A percentile compares a stretch with the other conserved stretches of the same genome.
phyloP scores from a whole-genome alignment of 2,797 vertebrate species.

The Hydrolagus colliei region DNA sequence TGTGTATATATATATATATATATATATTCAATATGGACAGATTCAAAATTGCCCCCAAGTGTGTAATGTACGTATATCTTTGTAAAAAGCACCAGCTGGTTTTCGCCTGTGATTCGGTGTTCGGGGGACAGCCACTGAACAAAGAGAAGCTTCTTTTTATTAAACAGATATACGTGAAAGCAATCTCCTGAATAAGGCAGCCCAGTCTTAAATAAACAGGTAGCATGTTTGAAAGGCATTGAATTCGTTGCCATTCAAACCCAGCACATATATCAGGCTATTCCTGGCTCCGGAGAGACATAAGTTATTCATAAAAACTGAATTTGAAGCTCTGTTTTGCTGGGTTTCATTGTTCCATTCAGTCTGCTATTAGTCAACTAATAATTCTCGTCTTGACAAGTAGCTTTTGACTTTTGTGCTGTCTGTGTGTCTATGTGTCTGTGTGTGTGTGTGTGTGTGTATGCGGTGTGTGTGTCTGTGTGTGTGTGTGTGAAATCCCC shows the following conservation, averaged over 20 bases:
- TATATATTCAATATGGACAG: too few species aligned
- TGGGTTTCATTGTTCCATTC: background rate
- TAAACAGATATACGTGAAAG: background rate
- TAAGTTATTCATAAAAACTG: background rate
- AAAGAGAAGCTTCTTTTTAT: background rate
- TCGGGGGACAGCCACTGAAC: too few species aligned
- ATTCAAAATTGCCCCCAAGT: too few species aligned
- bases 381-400: background rate
- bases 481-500: background rate
- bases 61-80: too few species aligned
- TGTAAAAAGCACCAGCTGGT: too few species aligned
- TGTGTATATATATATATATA: too few species aligned
- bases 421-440: too few species aligned
- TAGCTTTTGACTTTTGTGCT: background rate
- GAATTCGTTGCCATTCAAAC: background rate
- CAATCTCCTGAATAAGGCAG: background rate
- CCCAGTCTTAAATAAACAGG: background rate
- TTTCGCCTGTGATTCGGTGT: too few species aligned
- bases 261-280: background rate
- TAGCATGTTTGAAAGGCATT: background rate
- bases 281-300: background rate
- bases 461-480: too few species aligned
- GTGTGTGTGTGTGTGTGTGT: too few species aligned
- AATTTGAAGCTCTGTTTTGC: background rate
- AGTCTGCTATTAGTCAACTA: background rate